Base-by-base conservation (phyloP, 2,113 vertebrate genomes). In the Chlorodrepanis virens region DNA sequence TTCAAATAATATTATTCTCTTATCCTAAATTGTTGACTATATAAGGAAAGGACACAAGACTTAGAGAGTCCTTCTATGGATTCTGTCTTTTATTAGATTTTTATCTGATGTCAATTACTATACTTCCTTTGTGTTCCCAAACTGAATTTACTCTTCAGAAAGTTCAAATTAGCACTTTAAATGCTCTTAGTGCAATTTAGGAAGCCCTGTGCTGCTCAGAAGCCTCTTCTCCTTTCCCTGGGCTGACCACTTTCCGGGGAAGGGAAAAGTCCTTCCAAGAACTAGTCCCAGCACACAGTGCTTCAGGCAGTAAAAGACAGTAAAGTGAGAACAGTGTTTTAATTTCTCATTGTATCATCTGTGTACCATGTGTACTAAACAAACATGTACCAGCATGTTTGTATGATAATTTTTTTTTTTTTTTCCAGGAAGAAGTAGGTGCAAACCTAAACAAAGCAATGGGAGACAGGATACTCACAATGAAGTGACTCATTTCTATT, bases 401-500 rank as follows among this genome's bases (percentile, higher is more conserved):
- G 25, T 72, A 33, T 83, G 63, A 92, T 80, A 68, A 67, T 84
- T 42, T 22, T 77, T 69, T 61, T 47, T 85, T 22, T 71, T 25
- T 50, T 87, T 10, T 50, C 79, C 69, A 84, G 75, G 76, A 96
- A 52, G 31, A 88, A 52, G 29, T 40, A 86, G 45, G 21, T 83
- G 61, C 79, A 90, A 92, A 77, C 31, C 25, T 84, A 94, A 96
- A 65, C 39, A 79, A 76, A 93, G 60, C 65, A 83, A 88, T 39
- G 35, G 31, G 52, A 83, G 54, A 52, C 71, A 77, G 75, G 72
- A 89, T 82, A 50, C 44, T 90, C 81, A 24, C 0, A 75, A 82
- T 18, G 52, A 81, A 69, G 47, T 68, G 81, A 96, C 74, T 96
- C 65, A 93, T 89, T 63, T 87, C 27, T 83, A 84, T 85, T 91